Evolutionary conservation across 2,888 invertebrate genomes (phyloP).

Genomic region (Syrphus vitripennis): DNA sequence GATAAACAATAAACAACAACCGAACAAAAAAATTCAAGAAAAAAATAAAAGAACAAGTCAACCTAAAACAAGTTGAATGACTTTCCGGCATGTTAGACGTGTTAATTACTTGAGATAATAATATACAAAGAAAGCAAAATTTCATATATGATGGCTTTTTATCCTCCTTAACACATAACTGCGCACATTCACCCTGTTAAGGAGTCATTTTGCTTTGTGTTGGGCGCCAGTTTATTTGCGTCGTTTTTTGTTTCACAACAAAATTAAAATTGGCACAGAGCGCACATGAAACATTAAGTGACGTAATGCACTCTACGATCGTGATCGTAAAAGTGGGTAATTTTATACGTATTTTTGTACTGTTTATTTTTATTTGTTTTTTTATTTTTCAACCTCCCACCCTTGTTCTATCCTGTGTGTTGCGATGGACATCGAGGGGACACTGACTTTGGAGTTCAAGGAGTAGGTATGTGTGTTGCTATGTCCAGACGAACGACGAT

Average conservation of each 20-base stretch:
- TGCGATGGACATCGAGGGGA: constrained; percentile 49
- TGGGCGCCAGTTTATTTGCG: constrained; percentile 40
- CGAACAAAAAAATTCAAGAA: not conserved
- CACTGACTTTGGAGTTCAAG: constrained; percentile 21
- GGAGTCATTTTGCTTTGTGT: constrained; percentile 12
- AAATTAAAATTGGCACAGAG: constrained; percentile 26
- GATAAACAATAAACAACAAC: constrained; percentile 36
- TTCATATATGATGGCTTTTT: not conserved
- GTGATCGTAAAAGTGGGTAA: constrained; percentile 56
- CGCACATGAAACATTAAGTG: constrained; percentile 47
- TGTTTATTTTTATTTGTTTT: not conserved
- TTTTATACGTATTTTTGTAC: constrained; percentile 40
- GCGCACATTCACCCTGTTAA: constrained; percentile 33
- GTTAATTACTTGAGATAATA: constrained; percentile 61
- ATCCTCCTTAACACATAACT: not conserved
- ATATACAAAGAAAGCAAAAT: constrained; percentile 44
- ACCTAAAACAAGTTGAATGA: constrained; percentile 49
- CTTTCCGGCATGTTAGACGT: constrained; percentile 56
- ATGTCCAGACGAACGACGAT: not conserved
- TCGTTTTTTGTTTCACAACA: constrained; percentile 17
- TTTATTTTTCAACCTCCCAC: not conserved
- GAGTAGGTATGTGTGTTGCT: constrained; percentile 1
- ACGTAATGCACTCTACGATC: constrained; percentile 58
- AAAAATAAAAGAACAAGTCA: constrained; percentile 6
- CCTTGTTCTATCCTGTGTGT: not conserved